Evolutionary conservation across 2,113 vertebrate species (phyloP).

Genomic region (Sigmodon hispidus): DNA sequence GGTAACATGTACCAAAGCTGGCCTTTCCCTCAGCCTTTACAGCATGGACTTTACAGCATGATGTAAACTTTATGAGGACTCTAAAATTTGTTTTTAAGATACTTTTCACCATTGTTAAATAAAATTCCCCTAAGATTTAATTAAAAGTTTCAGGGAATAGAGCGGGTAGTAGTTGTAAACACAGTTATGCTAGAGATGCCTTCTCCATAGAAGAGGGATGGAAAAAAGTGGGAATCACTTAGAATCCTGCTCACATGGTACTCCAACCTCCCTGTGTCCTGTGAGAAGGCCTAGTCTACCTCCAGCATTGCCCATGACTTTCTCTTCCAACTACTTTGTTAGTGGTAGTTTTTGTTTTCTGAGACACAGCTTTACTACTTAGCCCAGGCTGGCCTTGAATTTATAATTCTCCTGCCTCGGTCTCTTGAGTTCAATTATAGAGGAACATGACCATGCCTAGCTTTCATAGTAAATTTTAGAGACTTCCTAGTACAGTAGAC

Average conservation of each 20-base stretch:
- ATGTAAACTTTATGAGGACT: constrained; percentile 45
- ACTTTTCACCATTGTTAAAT: constrained; percentile 53
- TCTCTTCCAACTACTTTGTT: background rate
- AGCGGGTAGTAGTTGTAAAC: background rate
- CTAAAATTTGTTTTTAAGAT: constrained; percentile 62
- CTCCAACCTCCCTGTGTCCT: no score
- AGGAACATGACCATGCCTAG: background rate
- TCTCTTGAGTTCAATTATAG: background rate
- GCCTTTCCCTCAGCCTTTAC: constrained; percentile 56
- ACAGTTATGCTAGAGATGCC: background rate
- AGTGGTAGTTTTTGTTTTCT: background rate
- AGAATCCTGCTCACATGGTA: background rate
- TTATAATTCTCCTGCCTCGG: background rate
- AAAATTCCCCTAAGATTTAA: constrained; percentile 68
- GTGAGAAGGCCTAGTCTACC: rapidly evolving
- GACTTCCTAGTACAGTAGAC: background rate
- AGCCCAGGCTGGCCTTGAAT: background rate
- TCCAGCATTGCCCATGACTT: background rate
- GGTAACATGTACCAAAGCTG: constrained; percentile 4
- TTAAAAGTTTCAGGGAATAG: constrained; percentile 28
- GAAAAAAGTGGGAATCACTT: background rate
- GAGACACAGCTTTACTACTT: background rate
- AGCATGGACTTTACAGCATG: constrained; percentile 30
- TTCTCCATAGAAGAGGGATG: background rate
- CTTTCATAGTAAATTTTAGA: background rate